A percentile compares a stretch with the other conserved stretches of the same genome.
Evolutionary conservation across 2,797 vertebrate species (phyloP).

Genomic region (Gambelia wislizenii): DNA sequence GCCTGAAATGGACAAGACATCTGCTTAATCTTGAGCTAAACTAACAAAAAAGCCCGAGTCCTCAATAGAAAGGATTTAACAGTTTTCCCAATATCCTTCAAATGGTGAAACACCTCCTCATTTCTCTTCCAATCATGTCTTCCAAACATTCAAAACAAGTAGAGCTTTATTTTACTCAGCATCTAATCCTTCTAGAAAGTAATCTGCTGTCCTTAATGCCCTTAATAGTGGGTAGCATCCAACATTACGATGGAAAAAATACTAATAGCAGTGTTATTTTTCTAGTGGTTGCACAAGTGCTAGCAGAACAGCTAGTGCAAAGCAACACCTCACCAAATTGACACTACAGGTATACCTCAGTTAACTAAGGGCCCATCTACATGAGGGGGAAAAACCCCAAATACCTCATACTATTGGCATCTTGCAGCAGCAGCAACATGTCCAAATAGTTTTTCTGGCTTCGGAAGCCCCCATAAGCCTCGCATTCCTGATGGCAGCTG

Average conservation of each 20-base stretch:
- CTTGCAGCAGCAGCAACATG: too few relatives aligned
- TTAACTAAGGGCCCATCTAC: too few relatives aligned
- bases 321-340: background rate
- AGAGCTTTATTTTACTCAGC: conserved; percentile 6
- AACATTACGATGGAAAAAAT: background rate
- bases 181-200: background rate
- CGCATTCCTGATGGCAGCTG: too few relatives aligned
- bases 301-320: background rate
- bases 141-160: accelerated
- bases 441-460: too few relatives aligned
- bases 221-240: background rate
- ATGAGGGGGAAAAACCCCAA: too few relatives aligned
- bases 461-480: too few relatives aligned
- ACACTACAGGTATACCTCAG: too few relatives aligned
- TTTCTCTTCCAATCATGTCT: background rate
- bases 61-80: conserved; percentile 18
- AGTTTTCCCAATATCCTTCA: background rate
- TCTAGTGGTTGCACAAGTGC: background rate
- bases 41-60: background rate
- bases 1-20: background rate
- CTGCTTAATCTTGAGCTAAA: conserved; percentile 30
- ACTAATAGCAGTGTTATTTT: background rate
- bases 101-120: background rate
- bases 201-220: conserved; percentile 10
- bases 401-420: too few relatives aligned